Percentiles rank a stretch among this genome's conserved stretches.
Evolutionary conservation across 2,888 invertebrate species (phyloP).

Genomic region (Hypselothyrea guttata): DNA sequence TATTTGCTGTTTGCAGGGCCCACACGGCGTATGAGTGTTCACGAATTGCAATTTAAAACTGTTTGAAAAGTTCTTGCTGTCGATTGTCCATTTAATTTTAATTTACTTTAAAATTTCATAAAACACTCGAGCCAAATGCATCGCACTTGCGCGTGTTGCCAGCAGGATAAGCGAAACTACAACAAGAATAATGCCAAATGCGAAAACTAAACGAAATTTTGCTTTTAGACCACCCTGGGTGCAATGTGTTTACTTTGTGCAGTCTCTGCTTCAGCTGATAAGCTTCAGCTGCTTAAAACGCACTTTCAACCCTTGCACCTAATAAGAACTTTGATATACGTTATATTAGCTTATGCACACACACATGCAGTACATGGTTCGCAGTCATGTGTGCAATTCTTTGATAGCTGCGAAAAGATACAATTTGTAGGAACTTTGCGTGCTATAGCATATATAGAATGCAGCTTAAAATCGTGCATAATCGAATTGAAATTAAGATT

Average conservation of each 20-base stretch:
- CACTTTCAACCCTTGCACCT: slow-evolving; percentile 2
- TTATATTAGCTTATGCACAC: slow-evolving; percentile 39
- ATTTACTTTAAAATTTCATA: slow-evolving; percentile 42
- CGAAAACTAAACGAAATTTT: slow-evolving; percentile 19
- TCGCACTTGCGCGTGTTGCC: slow-evolving; percentile 15
- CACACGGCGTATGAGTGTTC: slow-evolving; percentile 49
- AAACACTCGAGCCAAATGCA: slow-evolving; percentile 26
- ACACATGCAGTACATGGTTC: slow-evolving; percentile 27
- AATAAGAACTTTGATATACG: slow-evolving; percentile 35
- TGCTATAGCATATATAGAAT: too few relatives aligned
- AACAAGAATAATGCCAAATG: slow-evolving; percentile 33
- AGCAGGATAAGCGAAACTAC: slow-evolving; percentile 42
- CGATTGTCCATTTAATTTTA: slow-evolving; percentile 54
- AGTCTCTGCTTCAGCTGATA: slow-evolving; percentile 51
- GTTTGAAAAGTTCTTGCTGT: slow-evolving; percentile 37
- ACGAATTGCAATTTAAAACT: slow-evolving; percentile 47
- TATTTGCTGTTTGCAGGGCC: slow-evolving; percentile 29
- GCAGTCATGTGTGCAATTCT: slow-evolving; percentile 65
- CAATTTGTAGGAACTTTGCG: not conserved
- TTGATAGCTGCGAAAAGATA: slow-evolving; percentile 46
- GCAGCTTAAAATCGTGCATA: slow-evolving; percentile 25
- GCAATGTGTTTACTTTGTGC: slow-evolving; percentile 35
- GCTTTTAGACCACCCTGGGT: too few relatives aligned
- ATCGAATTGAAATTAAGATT: too few relatives aligned
- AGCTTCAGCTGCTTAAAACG: slow-evolving; percentile 35